These are phyloP conservation scores for Tetranychus piercei DNA, from an alignment of 2,888 invertebrate species.

Conservation along the genomic window DNA sequence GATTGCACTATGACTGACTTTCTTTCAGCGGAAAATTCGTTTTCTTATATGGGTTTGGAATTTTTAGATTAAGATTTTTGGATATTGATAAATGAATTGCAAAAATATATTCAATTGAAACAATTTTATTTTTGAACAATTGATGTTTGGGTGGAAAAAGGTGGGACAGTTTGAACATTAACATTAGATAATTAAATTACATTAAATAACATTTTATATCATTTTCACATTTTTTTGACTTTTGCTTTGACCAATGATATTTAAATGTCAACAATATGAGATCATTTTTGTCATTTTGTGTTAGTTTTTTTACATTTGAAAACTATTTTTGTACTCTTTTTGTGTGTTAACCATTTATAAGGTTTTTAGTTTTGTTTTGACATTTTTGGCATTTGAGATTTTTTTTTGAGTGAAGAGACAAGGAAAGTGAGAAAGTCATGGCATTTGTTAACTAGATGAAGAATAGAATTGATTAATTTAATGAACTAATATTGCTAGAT, in stretches of 20 bases:
- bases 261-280: background rate
- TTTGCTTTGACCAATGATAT: background rate
- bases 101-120: too few relatives aligned
- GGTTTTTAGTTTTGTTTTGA: background rate
- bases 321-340: background rate
- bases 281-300: background rate
- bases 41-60: too few relatives aligned
- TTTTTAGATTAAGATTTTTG: too few relatives aligned
- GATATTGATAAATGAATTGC: too few relatives aligned
- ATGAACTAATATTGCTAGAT: background rate
- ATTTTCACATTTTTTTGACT: background rate
- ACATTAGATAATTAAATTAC: too few relatives aligned
- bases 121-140: too few relatives aligned
- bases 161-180: too few relatives aligned
- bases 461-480: background rate
- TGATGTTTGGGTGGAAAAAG: too few relatives aligned
- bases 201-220: too few relatives aligned
- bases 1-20: too few relatives aligned
- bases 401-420: background rate
- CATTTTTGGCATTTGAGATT: background rate
- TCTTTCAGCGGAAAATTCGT: too few relatives aligned
- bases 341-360: background rate
- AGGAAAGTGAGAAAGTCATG: background rate
- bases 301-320: background rate
- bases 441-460: background rate